Conservation (phyloP, 2,797 vertebrate genomes). For the Spea hammondii region DNA sequence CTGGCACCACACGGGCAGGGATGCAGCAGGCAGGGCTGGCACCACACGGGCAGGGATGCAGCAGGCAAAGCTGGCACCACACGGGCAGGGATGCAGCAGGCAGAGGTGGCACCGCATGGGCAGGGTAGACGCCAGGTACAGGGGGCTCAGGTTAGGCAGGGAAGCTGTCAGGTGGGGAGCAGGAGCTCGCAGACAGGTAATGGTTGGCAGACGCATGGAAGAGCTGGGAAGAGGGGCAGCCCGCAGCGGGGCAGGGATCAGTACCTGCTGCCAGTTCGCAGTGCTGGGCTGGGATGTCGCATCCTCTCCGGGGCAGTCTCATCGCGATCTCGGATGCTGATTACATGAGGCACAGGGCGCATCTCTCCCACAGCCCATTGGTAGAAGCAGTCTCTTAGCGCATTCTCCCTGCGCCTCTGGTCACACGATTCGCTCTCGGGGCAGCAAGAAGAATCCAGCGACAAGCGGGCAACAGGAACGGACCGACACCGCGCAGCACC, state of each 20-base stretch:
- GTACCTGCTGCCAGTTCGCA: slow-evolving; percentile 11
- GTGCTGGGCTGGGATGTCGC: not conserved
- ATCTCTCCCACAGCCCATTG: not conserved
- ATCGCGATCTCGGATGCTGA: not conserved
- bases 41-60: not conserved
- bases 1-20: too few species aligned
- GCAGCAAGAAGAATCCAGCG: not conserved
- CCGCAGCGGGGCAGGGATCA: not conserved
- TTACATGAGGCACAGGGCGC: not conserved
- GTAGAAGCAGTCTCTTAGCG: too few species aligned
- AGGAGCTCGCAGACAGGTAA: not conserved
- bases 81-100: not conserved
- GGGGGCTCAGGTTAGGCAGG: not conserved
- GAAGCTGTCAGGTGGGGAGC: not conserved
- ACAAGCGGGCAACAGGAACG: not conserved
- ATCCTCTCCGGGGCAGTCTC: not conserved
- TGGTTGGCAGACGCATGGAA: not conserved
- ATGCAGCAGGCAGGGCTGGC: too few species aligned
- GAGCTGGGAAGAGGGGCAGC: not conserved
- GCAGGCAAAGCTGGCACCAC: too few species aligned
- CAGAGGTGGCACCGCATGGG: not conserved
- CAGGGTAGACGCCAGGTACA: not conserved
- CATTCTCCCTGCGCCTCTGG: too few species aligned
- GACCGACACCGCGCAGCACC: not conserved
- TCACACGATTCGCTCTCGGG: too few species aligned